Base-by-base conservation (phyloP, 2,113 vertebrate species). In the Plectropomus leopardus region DNA sequence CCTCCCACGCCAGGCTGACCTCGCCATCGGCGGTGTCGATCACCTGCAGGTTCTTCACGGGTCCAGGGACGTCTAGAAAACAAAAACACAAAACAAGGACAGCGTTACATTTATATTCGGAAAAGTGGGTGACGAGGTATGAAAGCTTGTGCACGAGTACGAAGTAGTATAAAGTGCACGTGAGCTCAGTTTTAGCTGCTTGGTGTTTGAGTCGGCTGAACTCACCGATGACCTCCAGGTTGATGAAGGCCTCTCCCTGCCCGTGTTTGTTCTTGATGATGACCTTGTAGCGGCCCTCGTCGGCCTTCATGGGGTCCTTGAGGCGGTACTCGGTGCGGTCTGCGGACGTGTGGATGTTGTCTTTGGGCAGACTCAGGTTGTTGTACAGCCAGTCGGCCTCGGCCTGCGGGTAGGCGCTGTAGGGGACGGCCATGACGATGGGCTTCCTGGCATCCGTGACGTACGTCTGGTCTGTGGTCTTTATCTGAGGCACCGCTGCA, bases 1-100 rank as follows among this genome's bases (percentile, higher is more conserved):
- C 98, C 85, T 99, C 97, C 98, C 98, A 99, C 10, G 95, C 96
- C 0, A 99, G 95, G 84, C 97, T 96, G 73, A 99, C 96, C 93
- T 99, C 98, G 48, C 98, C 97, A 24, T 99, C 98, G 1, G 96
- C 96, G 1, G 96, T 99, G 94, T 99, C 98, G 4, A 97, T 91
- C 60, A 99, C 97, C 88, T 97, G 96, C 69, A 99, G 94, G 90
- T 98, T 98, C 93, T 97, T 97, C 44, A 99, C 97, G 24, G 97
- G 97, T 32, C 98, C 98, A 0, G 98, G 98, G 61, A 99, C 97
- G 87, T 99, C 98, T 99, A 45, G 28, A 16, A 5, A 26, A 72
- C n/a, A n/a, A n/a, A n/a, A n/a, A n/a, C n/a, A n/a, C n/a, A n/a
- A n/a, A 16, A 2, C 4, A 30, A 44, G n/a, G 16, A 26, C 7